Evolutionary conservation across 2,113 vertebrate species (phyloP).

Genomic region (Mobula hypostoma): DNA sequence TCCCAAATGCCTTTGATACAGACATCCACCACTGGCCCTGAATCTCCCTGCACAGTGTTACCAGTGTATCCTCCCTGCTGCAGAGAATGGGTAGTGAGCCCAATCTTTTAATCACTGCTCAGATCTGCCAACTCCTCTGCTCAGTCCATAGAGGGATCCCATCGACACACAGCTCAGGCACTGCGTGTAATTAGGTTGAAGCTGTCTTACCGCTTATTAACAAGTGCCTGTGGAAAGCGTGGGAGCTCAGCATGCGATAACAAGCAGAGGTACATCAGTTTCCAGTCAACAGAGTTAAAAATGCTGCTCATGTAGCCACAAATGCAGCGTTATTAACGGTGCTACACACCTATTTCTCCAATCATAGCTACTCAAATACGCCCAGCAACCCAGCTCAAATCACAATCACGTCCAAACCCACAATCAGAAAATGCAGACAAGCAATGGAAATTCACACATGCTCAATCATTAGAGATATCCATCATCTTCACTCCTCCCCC

Average conservation of each 20-base stretch:
- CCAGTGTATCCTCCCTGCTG: background rate
- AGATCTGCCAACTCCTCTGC: background rate
- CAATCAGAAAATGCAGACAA: no score
- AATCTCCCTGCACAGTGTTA: background rate
- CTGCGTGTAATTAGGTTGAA: slow-evolving; percentile 23
- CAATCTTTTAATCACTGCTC: slow-evolving; percentile 6
- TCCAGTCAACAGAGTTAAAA: background rate
- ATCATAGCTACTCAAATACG: background rate
- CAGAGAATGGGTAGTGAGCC: background rate
- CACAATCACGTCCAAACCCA: no score
- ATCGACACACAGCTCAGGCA: background rate
- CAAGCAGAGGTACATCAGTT: slow-evolving; percentile 1
- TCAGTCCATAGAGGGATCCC: background rate
- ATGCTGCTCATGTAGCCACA: background rate
- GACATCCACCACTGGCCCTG: background rate
- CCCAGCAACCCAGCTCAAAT: background rate
- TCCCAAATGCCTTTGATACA: background rate
- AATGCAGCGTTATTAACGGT: background rate
- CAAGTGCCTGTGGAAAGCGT: slow-evolving; percentile 21
- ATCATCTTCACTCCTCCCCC: no score
- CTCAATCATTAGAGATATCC: background rate
- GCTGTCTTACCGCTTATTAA: slow-evolving; percentile 28
- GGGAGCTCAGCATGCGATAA: slow-evolving; percentile 6
- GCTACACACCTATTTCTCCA: background rate
- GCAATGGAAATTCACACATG: no score